These are phyloP conservation scores for Acanthurus lineatus DNA, from an alignment of 2,797 vertebrate species.

Conservation along the genomic window DNA sequence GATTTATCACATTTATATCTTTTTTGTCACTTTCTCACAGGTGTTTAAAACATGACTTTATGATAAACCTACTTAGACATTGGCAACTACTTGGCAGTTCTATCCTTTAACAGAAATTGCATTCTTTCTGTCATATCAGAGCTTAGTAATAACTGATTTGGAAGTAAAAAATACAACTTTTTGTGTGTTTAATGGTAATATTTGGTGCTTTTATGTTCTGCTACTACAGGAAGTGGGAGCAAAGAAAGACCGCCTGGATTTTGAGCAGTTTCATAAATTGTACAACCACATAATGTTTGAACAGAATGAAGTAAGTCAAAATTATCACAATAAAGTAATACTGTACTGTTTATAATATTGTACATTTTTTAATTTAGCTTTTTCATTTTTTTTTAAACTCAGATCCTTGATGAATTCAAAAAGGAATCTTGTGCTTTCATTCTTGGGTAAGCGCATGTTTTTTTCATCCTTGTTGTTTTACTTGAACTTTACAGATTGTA, in stretches of 20 bases:
- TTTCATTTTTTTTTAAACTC: conserved; percentile 36
- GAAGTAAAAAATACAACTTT: not conserved
- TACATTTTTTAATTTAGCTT: not conserved
- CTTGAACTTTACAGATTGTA: not conserved
- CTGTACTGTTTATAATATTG: not conserved
- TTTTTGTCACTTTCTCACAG: too few species aligned
- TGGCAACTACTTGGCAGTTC: too few species aligned
- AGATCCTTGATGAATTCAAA: conserved; percentile 97
- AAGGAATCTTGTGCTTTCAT: conserved; percentile 95
- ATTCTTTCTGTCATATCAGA: not conserved
- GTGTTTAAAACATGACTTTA: too few species aligned
- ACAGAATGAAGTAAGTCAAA: conserved; percentile 90
- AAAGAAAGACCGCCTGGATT: conserved; percentile 93
- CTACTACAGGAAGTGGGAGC: conserved; percentile 89
- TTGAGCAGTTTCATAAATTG: conserved; percentile 96
- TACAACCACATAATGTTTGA: conserved; percentile 98
- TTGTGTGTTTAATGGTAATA: not conserved
- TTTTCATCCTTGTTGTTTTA: not conserved
- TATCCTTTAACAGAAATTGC: not conserved
- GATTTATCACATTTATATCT: too few species aligned
- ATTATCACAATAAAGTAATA: not conserved
- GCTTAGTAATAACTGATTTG: not conserved
- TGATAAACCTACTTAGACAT: too few species aligned
- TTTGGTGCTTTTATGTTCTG: conserved; percentile 15
- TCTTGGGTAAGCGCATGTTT: conserved; percentile 89